Percentiles rank a stretch among this genome's conserved stretches.
phyloP scores from a whole-genome alignment of 2,113 vertebrate species.

The Xyrauchen texanus region DNA sequence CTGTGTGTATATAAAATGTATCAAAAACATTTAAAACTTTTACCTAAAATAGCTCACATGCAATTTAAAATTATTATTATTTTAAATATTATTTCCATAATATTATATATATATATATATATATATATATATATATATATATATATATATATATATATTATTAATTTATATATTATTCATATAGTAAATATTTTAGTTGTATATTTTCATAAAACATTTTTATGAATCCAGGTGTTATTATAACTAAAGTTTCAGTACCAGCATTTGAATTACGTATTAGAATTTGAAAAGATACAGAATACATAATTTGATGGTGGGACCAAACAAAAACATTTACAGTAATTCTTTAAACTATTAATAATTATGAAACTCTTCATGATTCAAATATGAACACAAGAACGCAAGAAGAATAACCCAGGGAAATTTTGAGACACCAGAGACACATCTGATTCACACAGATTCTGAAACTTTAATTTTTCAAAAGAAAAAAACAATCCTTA shows the following conservation, averaged over 20 bases:
- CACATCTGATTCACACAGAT: not conserved
- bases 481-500: too few relatives aligned
- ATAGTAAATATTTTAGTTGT: too few relatives aligned
- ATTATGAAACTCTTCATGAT: conserved; percentile 1
- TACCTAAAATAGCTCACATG: too few relatives aligned
- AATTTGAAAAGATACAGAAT: not conserved
- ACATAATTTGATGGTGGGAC: not conserved
- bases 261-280: not conserved
- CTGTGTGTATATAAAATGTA: too few relatives aligned
- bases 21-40: too few relatives aligned
- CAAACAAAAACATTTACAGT: conserved; percentile 2
- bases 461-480: not conserved
- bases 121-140: not conserved
- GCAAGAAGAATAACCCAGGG: not conserved
- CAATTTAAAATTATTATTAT: too few relatives aligned
- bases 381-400: not conserved
- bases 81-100: too few relatives aligned
- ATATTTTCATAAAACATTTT: too few relatives aligned
- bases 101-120: too few relatives aligned
- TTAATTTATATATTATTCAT: not conserved
- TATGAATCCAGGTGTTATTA: too few relatives aligned
- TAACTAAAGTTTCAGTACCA: too few relatives aligned
- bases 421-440: not conserved
- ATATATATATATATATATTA: not conserved
- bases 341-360: not conserved